phyloP scores from a whole-genome alignment of 2,113 vertebrate genomes.

The Stictonetta naevosa region DNA sequence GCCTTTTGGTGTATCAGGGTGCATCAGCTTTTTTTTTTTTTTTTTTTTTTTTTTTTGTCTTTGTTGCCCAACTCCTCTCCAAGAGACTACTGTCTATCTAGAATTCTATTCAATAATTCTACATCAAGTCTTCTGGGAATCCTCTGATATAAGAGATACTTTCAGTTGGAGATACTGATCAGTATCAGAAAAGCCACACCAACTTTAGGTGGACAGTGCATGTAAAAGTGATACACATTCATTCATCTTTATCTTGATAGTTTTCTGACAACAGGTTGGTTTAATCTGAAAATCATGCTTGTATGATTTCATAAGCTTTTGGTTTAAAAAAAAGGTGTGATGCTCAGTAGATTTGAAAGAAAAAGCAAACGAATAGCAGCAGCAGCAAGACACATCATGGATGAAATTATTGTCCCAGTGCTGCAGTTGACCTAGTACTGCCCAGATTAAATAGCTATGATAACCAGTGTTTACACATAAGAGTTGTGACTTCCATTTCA shows the following conservation, averaged over 20 bases:
- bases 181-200: neutral
- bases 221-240: neutral
- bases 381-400: neutral
- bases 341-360: neutral
- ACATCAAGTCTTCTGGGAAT: neutral
- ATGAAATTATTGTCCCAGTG: neutral
- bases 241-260: neutral
- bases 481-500: neutral
- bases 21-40: neutral
- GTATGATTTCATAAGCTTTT: neutral
- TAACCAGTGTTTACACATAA: neutral
- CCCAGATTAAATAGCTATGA: neutral
- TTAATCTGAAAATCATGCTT: neutral
- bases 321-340: neutral
- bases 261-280: neutral
- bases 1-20: neutral
- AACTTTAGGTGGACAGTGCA: neutral
- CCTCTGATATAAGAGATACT: neutral
- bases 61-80: neutral
- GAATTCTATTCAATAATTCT: neutral
- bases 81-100: neutral
- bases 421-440: neutral
- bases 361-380: neutral
- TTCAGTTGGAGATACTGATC: neutral
- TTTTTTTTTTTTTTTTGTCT: neutral